These are phyloP conservation scores for Pelagia noctiluca DNA, from an alignment of 30 jellyfish, hydroid and myxozoan species.

Conservation along the genomic window DNA sequence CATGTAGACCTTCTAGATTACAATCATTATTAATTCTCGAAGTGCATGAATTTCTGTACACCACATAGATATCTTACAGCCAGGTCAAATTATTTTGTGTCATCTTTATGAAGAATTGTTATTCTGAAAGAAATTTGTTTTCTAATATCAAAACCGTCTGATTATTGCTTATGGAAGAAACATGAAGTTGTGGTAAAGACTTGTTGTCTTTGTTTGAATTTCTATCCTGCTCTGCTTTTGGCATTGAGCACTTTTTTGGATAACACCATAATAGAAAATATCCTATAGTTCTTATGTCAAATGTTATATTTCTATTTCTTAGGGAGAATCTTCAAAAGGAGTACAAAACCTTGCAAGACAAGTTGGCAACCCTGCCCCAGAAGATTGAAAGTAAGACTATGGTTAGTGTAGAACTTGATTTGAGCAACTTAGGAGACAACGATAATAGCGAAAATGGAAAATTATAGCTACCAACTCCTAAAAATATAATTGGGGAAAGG, in stretches of 20 bases:
- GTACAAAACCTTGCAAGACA: constrained; percentile 49
- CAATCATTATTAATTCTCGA: too few species aligned
- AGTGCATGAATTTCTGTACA: too few species aligned
- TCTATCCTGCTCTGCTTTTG: too few species aligned
- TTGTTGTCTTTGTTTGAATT: not conserved
- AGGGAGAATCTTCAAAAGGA: constrained; percentile 73
- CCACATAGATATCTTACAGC: too few species aligned
- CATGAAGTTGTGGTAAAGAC: not conserved
- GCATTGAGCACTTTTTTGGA: too few species aligned
- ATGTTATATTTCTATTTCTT: not conserved
- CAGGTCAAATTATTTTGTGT: too few species aligned
- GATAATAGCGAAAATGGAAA: not conserved
- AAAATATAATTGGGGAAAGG: not conserved
- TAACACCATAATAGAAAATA: too few species aligned
- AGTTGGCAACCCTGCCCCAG: constrained; percentile 60
- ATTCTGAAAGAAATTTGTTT: not conserved
- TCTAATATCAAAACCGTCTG: not conserved
- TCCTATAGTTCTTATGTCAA: not conserved
- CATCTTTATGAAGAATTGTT: too few species aligned
- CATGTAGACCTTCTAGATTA: too few species aligned
- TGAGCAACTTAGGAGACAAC: not conserved
- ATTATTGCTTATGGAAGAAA: too few species aligned
- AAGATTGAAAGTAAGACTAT: constrained; percentile 58
- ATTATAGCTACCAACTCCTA: not conserved
- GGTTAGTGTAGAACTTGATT: constrained; percentile 36